These are phyloP conservation scores for Cichlasoma orientale DNA, from an alignment of 2,797 vertebrate species.

Conservation along the genomic window DNA sequence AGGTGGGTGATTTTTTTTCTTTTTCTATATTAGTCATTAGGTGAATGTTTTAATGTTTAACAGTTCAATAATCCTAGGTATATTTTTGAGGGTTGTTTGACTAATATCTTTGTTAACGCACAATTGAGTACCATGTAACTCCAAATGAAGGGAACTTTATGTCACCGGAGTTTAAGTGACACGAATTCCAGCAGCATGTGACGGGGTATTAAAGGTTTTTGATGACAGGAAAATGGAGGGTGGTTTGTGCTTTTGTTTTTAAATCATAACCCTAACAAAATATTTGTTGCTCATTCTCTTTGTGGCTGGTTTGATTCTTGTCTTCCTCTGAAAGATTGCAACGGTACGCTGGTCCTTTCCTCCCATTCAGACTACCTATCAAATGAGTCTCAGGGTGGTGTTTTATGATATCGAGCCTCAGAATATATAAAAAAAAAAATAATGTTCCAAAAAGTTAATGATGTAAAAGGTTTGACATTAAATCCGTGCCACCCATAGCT, in stretches of 20 bases:
- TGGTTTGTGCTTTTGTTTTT: background rate
- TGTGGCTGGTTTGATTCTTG: background rate
- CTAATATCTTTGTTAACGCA: background rate
- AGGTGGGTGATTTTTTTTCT: background rate
- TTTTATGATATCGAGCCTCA: background rate
- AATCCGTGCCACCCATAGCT: constrained; percentile 7
- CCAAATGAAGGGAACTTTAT: background rate
- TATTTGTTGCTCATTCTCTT: too few species aligned
- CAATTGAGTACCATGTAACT: background rate
- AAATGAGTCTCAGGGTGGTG: too few species aligned
- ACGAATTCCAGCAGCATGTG: background rate
- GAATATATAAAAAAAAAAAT: background rate
- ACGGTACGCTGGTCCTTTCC: too few species aligned
- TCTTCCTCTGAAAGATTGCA: too few species aligned
- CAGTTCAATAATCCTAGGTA: background rate
- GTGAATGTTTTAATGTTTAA: background rate
- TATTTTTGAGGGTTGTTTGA: background rate
- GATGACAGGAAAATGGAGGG: too few species aligned
- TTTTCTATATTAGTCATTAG: background rate
- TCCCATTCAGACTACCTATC: too few species aligned
- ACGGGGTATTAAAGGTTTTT: background rate
- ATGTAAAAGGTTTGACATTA: constrained; percentile 8
- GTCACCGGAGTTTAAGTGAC: accelerated
- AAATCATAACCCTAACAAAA: too few species aligned
- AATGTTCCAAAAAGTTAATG: background rate